phyloP scores from a whole-genome alignment of 2,797 vertebrate genomes.

The Sebastes variabilis region DNA sequence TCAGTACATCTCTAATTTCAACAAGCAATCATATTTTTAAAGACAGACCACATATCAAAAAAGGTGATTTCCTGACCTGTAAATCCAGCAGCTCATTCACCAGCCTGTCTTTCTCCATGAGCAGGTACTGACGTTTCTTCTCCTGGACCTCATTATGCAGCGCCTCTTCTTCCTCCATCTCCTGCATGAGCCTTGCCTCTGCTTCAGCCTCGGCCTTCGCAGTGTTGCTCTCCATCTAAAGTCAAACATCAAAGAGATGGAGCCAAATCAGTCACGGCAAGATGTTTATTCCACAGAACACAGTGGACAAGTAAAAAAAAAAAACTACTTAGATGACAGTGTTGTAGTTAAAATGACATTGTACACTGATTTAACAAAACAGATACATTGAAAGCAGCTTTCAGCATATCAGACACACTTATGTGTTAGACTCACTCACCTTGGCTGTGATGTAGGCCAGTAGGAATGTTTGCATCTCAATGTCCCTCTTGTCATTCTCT shows the following conservation, averaged over 20 bases:
- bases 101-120: constrained; percentile 74
- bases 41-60: background rate
- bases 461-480: constrained; percentile 85
- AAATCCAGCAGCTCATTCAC: constrained; percentile 77
- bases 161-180: constrained; percentile 78
- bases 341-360: background rate
- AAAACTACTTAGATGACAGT: background rate
- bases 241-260: background rate
- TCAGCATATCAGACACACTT: background rate
- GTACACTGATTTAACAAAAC: background rate
- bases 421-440: constrained; percentile 71
- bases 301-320: background rate
- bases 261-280: background rate
- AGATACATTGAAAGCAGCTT: background rate
- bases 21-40: background rate
- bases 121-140: constrained; percentile 76
- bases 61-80: constrained; percentile 79
- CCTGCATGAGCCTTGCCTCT: constrained; percentile 78
- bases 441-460: constrained; percentile 84
- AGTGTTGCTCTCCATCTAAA: constrained; percentile 83
- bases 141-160: constrained; percentile 69
- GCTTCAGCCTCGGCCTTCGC: constrained; percentile 78
- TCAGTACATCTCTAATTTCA: background rate
- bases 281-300: background rate
- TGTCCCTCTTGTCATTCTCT: constrained; percentile 56